Base-by-base conservation (phyloP, 2,113 vertebrate species). In the Tragelaphus strepsiceros region DNA sequence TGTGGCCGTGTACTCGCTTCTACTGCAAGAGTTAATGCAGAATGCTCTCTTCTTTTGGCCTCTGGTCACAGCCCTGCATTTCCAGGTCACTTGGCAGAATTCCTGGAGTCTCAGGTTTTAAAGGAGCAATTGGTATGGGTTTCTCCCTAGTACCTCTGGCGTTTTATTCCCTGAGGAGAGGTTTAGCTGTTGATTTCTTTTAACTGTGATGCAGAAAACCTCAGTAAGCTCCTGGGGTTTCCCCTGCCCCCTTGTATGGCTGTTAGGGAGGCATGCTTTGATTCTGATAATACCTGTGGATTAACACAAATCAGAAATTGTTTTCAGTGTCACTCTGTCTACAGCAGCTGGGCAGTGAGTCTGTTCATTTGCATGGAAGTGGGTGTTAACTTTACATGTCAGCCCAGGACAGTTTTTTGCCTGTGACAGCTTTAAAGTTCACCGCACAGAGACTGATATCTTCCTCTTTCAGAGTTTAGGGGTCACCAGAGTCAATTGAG, bases 11-110 rank as follows among this genome's bases (percentile, higher is more conserved):
- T 35, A 5, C 71, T 43, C 16, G 26, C 24, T 54, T 80, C 24
- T 16, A 0, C 21, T 19, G 21, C 12, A 19, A n/a, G 43, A 93
- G 24, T 26, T 62, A 43, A 14, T 61, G 26, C 39, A 43, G 59
- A 24, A 4, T 46, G 39, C 78, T 80, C 5, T 58, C 24, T 26
- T 94, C 51, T 32, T 22, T 74, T 86, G 83, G 22, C 64, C 89
- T 87, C 86, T 58, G 32, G 21, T 90, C 43, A 58, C 3, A 30
- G 64, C 43, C 39, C 54, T 1, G 2, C 35, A 26, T 90, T 80
- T 95, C 84, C 81, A 96, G 91, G 88, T 90, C 93, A 94, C 39
- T 67, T 89, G 77, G 90, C 59, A 81, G 87, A 95, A 77, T 83
- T 56, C 88, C 51, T 35, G 8, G 56, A 91, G 67, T 91, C 67